These are phyloP conservation scores for Sitodiplosis mosellana DNA, from an alignment of 1,140 invertebrate genomes.

Conservation along the genomic window DNA sequence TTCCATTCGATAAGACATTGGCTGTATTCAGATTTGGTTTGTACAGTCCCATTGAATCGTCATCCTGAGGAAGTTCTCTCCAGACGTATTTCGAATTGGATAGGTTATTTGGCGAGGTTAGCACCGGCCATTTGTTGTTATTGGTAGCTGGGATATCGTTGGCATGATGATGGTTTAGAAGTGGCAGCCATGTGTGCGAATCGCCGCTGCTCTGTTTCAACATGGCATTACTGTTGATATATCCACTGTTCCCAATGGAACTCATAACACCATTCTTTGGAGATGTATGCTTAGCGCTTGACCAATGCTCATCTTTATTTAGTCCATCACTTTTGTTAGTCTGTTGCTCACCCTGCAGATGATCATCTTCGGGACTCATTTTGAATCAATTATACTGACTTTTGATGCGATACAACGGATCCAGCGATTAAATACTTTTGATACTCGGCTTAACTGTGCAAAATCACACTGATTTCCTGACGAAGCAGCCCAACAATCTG, in stretches of 20 bases:
- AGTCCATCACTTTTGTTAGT: neutral
- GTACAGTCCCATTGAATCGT: neutral
- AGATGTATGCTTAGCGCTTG: neutral
- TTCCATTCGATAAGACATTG: neutral
- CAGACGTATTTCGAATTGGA: neutral
- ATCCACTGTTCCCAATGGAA: neutral
- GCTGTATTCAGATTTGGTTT: neutral
- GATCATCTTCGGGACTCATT: slow-evolving; percentile 1
- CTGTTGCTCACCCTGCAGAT: neutral
- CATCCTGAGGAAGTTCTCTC: neutral
- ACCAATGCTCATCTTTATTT: neutral
- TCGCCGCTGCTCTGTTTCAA: neutral
- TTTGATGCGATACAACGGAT: too few relatives aligned
- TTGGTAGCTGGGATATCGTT: neutral
- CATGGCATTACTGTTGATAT: neutral
- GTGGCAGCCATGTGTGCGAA: neutral
- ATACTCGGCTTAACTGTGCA: too few relatives aligned
- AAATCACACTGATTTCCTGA: too few relatives aligned
- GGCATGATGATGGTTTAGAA: neutral
- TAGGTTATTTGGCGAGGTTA: neutral
- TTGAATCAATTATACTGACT: neutral
- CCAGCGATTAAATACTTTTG: too few relatives aligned
- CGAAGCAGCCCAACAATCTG: too few relatives aligned
- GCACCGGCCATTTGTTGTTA: neutral
- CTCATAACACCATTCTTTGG: neutral